Base-by-base conservation (phyloP, 64 coral and sea anemone species). In the Porites lutea region DNA sequence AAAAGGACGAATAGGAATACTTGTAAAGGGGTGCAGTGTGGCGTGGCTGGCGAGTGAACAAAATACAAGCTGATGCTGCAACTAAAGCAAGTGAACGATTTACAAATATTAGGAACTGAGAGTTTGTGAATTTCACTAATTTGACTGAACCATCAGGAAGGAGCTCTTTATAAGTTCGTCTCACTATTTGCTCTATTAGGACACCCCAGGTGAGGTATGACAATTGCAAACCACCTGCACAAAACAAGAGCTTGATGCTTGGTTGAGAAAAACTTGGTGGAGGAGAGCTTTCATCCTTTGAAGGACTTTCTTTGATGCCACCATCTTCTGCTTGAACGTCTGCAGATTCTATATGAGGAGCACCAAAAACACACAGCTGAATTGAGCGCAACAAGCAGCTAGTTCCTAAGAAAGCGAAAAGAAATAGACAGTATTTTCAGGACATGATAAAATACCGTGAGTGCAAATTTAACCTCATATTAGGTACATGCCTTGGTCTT, bases 151-250 rank as follows among this genome's bases (percentile, higher is more conserved):
- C 97, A 89, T 96, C 94, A 51, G 91, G 15, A 6, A 64, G 62
- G 23, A 74, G n/a, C 72, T 99, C 91, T 23, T 80, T 15, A 87
- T 96, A 99, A 1, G 59, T 78, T 50, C 27, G 66, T 77, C 94
- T 99, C 97, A 99, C 93, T 14, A 99, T 93, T 21, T 91, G 83
- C 75, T 99, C 97, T 37, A 96, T 94, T 52, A 99, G 54, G 46
- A 99, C 92, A 49, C 97, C 97, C 97, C 97, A 99, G 5, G 93
- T 94, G 23, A 99, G 88, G 55, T 99, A 99, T 0, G 97, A 93
- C 14, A 93, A 59, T 84, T 96, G 65, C 12, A 93, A 58, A 52
- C 91, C 91, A 65, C 44, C 63, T 16, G 85, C 91, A 79, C 91
- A 93, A 49, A 93, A 66, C 37, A 88, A 53, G 21, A 95, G 66